Evolutionary conservation across 2,113 vertebrate genomes (phyloP).

Genomic region (Indri indri): DNA sequence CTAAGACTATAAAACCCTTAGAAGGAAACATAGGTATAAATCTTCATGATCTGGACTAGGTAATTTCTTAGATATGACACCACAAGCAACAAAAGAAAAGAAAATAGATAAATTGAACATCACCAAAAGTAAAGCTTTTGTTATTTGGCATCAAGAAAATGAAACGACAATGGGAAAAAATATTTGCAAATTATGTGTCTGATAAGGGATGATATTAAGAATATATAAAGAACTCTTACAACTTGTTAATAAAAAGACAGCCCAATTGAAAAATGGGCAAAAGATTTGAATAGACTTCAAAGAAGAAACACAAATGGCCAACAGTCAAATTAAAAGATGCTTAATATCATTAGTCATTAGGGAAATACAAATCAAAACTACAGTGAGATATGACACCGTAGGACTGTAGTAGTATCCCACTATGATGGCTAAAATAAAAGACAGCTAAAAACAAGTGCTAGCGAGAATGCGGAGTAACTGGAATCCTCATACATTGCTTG

Average conservation of each 20-base stretch:
- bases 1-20: neutral
- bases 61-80: neutral
- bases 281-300: neutral
- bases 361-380: neutral
- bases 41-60: neutral
- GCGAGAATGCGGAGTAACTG: fast-evolving
- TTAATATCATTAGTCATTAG: neutral
- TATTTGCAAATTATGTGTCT: neutral
- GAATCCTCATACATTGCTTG: neutral
- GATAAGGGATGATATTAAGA: neutral
- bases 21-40: neutral
- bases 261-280: neutral
- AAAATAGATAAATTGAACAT: neutral
- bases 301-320: neutral
- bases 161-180: neutral
- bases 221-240: neutral
- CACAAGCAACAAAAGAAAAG: neutral
- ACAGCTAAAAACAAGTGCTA: neutral
- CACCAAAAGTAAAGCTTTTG: neutral
- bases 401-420: neutral
- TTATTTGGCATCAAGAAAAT: neutral
- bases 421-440: neutral
- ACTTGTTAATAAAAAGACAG: neutral
- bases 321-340: neutral
- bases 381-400: too few species aligned